A percentile compares a stretch with the other conserved stretches of the same genome.
These are phyloP conservation scores for Halichoerus grypus DNA, from an alignment of 2,113 vertebrate species.

Conservation along the genomic window DNA sequence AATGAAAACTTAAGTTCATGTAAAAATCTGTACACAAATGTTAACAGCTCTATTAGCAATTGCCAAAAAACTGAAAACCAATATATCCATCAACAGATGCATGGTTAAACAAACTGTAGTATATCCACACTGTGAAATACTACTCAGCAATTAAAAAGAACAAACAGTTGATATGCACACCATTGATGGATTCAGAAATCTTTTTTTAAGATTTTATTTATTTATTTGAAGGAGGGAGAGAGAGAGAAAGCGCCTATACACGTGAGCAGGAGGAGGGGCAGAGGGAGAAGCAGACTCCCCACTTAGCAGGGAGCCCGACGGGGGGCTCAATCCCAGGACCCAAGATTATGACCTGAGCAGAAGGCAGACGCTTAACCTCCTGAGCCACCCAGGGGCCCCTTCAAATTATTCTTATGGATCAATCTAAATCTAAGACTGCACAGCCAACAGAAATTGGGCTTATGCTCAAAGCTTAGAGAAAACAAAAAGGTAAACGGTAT, in stretches of 20 bases:
- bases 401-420: background rate
- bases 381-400: too few species aligned
- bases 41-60: background rate
- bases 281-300: background rate
- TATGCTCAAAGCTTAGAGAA: background rate
- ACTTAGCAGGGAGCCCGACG: background rate
- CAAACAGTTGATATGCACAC: background rate
- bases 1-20: background rate
- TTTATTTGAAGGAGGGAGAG: background rate
- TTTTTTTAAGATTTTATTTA: background rate
- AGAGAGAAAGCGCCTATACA: background rate
- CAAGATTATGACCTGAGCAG: background rate
- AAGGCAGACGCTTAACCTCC: background rate
- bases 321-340: background rate
- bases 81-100: background rate
- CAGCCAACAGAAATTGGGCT: background rate
- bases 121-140: background rate
- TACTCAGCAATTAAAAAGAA: slow-evolving; percentile 32
- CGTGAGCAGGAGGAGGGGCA: background rate
- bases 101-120: background rate
- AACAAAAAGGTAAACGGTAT: background rate
- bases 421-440: slow-evolving; percentile 18
- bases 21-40: background rate
- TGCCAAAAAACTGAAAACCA: background rate
- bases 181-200: background rate